These are phyloP conservation scores for Telmatochromis sp. DNA, from an alignment of 2,113 vertebrate species.

Conservation along the genomic window DNA sequence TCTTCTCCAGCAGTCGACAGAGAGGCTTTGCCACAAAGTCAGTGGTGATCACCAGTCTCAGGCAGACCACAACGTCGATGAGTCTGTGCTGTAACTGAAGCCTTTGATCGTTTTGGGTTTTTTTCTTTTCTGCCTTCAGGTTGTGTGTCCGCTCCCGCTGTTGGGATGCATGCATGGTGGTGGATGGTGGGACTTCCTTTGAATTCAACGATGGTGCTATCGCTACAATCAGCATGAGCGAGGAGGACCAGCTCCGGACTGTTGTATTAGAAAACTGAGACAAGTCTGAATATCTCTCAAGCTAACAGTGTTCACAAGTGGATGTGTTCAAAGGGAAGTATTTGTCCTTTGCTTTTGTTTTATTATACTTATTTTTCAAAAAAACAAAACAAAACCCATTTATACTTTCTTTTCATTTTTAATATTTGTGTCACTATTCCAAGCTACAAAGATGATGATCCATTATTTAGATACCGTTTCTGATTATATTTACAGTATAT, in stretches of 20 bases:
- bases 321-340: not conserved
- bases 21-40: slow-evolving; percentile 91
- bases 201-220: slow-evolving; percentile 97
- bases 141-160: slow-evolving; percentile 89
- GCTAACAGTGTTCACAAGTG: not conserved
- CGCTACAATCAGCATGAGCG: slow-evolving; percentile 82
- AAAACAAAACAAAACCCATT: rapidly evolving
- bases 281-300: not conserved
- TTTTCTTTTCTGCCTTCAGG: slow-evolving; percentile 55
- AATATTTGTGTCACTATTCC: not conserved
- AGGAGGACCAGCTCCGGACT: slow-evolving; percentile 87
- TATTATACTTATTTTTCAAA: not conserved
- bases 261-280: slow-evolving; percentile 80
- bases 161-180: slow-evolving; percentile 98
- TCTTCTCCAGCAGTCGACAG: slow-evolving; percentile 88
- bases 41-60: slow-evolving; percentile 22
- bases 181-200: slow-evolving; percentile 94
- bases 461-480: not conserved
- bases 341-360: not conserved
- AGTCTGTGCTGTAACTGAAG: not conserved
- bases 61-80: not conserved
- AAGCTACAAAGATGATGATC: not conserved
- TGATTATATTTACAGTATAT: not conserved
- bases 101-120: not conserved
- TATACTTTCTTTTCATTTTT: not conserved